These are phyloP conservation scores for Acanthochromis polyacanthus DNA, from an alignment of 2,113 vertebrate species.

Conservation along the genomic window DNA sequence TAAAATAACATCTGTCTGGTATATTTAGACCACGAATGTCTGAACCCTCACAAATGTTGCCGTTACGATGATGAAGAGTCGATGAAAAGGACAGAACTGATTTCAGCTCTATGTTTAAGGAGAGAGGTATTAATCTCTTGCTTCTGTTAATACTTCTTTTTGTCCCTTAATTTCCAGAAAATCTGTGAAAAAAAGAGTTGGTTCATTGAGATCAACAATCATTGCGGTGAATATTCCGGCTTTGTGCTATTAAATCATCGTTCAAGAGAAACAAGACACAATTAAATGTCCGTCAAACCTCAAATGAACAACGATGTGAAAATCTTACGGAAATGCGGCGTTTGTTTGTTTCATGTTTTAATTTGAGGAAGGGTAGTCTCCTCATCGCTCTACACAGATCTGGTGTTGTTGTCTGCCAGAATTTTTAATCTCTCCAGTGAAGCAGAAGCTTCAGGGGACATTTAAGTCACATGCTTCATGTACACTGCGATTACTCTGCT, in stretches of 20 bases:
- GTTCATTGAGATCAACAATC: not conserved
- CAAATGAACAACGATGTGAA: not conserved
- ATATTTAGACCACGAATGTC: slow-evolving; percentile 45
- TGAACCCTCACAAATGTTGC: not conserved
- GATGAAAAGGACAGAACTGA: not conserved
- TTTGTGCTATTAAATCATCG: not conserved
- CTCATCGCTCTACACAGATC: not conserved
- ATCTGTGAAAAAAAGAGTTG: slow-evolving; percentile 11
- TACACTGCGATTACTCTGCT: not conserved
- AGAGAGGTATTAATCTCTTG: slow-evolving; percentile 2
- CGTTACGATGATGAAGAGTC: not conserved
- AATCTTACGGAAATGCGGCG: not conserved
- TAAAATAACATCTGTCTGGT: slow-evolving; percentile 44
- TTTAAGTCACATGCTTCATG: not conserved
- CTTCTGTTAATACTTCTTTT: not conserved
- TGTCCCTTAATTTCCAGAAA: not conserved
- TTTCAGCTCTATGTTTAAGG: slow-evolving; percentile 7
- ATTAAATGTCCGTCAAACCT: slow-evolving; percentile 5
- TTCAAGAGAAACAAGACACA: not conserved
- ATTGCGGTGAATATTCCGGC: not conserved
- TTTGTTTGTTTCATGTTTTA: not conserved
- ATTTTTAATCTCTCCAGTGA: not conserved
- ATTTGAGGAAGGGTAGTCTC: not conserved
- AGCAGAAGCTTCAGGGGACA: not conserved
- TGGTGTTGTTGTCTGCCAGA: not conserved